Evolutionary conservation across 1,140 invertebrate species (phyloP).

Genomic region (Gryllus bimaculatus): DNA sequence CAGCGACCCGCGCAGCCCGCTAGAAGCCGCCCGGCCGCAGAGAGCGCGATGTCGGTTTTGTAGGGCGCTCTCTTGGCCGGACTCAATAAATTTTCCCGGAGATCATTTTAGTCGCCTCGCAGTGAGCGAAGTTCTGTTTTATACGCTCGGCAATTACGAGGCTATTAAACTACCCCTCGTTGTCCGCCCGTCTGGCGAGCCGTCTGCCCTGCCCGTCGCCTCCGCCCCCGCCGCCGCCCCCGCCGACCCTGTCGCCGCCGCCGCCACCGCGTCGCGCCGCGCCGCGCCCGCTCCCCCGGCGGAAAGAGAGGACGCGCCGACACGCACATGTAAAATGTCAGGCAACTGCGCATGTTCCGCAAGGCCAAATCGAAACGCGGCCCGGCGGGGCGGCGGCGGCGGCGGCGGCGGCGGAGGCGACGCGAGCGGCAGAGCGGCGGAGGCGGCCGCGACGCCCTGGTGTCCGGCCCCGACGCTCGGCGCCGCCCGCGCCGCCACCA

Average conservation of each 20-base stretch:
- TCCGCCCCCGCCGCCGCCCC: too few relatives aligned
- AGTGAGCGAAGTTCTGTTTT: not conserved
- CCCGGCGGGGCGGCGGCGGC: too few relatives aligned
- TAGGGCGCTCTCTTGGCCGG: not conserved
- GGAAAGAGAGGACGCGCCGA: not conserved
- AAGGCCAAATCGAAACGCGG: not conserved
- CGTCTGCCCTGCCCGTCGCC: not conserved
- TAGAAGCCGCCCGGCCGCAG: not conserved
- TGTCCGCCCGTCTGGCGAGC: not conserved
- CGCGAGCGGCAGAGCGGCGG: not conserved
- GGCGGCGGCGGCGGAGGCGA: too few relatives aligned
- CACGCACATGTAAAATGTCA: not conserved
- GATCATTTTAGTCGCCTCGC: not conserved
- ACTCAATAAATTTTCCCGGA: not conserved
- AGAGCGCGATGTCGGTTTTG: not conserved
- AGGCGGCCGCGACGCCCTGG: not conserved
- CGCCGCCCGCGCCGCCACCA: too few relatives aligned
- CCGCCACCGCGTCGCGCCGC: too few relatives aligned
- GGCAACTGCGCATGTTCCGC: not conserved
- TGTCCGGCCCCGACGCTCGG: too few relatives aligned
- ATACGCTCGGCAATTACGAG: not conserved
- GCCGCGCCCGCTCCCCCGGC: too few relatives aligned
- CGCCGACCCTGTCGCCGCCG: too few relatives aligned
- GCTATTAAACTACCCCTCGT: not conserved
- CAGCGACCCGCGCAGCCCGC: not conserved